Percentiles rank a stretch among this genome's conserved stretches.
These are phyloP conservation scores for Astropecten irregularis DNA, from an alignment of 53 echinoderm and acorn worm genomes.

Conservation along the genomic window DNA sequence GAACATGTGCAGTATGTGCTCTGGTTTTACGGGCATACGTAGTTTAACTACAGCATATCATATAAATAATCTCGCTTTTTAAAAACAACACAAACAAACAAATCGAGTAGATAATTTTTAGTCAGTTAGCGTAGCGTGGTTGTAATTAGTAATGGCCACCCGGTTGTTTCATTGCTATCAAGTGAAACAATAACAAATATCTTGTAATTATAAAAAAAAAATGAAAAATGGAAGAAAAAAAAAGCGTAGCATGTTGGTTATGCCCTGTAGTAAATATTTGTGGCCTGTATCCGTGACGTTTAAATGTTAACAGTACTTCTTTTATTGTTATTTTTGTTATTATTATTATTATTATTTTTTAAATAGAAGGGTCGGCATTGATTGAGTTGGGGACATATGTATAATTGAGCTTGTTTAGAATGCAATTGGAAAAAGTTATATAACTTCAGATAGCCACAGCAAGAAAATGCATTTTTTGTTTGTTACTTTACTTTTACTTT, in stretches of 20 bases:
- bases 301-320: slow-evolving; percentile 33
- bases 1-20: slow-evolving; percentile 55
- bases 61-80: slow-evolving; percentile 49
- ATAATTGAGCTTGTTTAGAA: slow-evolving; percentile 3
- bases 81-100: neutral
- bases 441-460: neutral
- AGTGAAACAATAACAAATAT: neutral
- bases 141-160: neutral
- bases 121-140: no score
- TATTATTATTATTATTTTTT: no score
- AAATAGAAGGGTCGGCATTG: neutral
- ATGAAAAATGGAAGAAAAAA: neutral
- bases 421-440: neutral
- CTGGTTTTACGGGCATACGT: slow-evolving; percentile 21
- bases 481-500: no score
- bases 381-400: slow-evolving; percentile 9
- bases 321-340: neutral
- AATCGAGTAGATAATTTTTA: neutral
- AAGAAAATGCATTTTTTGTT: neutral
- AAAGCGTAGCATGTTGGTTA: slow-evolving; percentile 32
- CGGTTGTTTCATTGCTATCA: neutral
- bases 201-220: slow-evolving; percentile 15
- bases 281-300: slow-evolving; percentile 20
- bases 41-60: slow-evolving; percentile 51
- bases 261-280: slow-evolving; percentile 39